Evolutionary conservation across 1,140 invertebrate genomes (phyloP), one percentile per base, ranked within the genome.

Genomic region (Chlorops oryzae): DNA sequence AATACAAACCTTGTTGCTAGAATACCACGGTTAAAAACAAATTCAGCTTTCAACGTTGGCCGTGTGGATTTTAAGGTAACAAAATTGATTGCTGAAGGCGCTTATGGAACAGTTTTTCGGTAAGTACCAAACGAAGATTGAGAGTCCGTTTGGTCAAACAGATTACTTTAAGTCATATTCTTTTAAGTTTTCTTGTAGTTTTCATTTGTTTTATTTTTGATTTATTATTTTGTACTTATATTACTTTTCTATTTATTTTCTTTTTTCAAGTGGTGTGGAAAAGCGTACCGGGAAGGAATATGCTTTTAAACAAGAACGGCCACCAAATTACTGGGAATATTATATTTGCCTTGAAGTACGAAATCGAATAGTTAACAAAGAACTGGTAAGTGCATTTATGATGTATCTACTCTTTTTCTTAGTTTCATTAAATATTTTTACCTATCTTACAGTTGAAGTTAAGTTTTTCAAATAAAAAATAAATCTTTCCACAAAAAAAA

Each of bases 281-380:
- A 7, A 40, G 5, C 52, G 49, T 3, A 54, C 57, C 5, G 64
- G 55, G 50, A 72, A 78, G 52, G 75, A 76, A 2, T 81, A 86
- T 43, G 85, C 85, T 6, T 71, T 86, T 12, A 88, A 88, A 69
- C 83, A 84, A 59, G 86, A 89, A 71, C 86, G 83, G 56, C 86
- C 86, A 3, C 78, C 83, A 25, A 86, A 86, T 64, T 80, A 81
- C 50, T 90, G 87, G 87, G 87, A 90, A 69, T 88, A 80, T 67
- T 89, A 89, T 61, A 86, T 90, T 55, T 82, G 81, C 53, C 78
- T 84, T 59, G 87, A 90, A 73, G 80, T 90, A 54, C 82, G 85
- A 59, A 70, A 77, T 27, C 80, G 87, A 47, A 73, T 90, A 50
- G 79, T 78, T n/a, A n/a, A n/a, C n/a, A n/a, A n/a, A n/a, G n/a